Percentiles rank a stretch among this genome's conserved stretches.
phyloP scores from a whole-genome alignment of 2,113 vertebrate genomes.

The Machaerirhynchus nigripectus region DNA sequence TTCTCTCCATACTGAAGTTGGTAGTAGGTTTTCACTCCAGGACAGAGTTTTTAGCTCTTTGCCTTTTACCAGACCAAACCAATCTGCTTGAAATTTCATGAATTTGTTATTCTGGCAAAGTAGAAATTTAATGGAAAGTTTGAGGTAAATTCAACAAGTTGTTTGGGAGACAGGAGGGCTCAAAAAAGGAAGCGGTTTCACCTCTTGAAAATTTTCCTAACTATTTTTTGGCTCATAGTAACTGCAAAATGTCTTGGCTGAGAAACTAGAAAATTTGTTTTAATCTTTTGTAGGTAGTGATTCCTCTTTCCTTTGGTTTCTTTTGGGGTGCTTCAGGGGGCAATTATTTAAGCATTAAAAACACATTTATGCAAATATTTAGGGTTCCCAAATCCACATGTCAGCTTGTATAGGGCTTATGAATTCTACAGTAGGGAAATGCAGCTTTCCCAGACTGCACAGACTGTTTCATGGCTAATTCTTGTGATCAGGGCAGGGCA shows the following conservation, averaged over 20 bases:
- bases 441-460: neutral
- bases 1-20: neutral
- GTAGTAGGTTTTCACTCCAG: neutral
- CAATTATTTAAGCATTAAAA: conserved; percentile 32
- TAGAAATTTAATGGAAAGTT: conserved; percentile 32
- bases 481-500: neutral
- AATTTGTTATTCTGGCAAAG: neutral
- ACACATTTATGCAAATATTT: conserved; percentile 7
- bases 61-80: neutral
- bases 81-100: neutral
- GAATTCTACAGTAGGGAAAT: neutral
- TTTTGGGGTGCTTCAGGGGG: neutral
- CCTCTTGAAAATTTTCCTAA: conserved; percentile 5
- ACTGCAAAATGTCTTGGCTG: conserved; percentile 21
- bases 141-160: conserved; percentile 31
- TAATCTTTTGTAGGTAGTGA: conserved; percentile 2
- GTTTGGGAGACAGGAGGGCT: conserved; percentile 5
- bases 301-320: conserved; percentile 32
- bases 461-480: neutral
- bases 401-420: neutral
- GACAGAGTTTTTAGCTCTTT: neutral
- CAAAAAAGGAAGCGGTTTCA: conserved; percentile 27
- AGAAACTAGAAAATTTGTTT: conserved; percentile 23
- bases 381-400: neutral
- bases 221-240: conserved; percentile 1